Evolutionary conservation across 2,113 vertebrate species (phyloP).

Genomic region (Clarias macrocephalus): DNA sequence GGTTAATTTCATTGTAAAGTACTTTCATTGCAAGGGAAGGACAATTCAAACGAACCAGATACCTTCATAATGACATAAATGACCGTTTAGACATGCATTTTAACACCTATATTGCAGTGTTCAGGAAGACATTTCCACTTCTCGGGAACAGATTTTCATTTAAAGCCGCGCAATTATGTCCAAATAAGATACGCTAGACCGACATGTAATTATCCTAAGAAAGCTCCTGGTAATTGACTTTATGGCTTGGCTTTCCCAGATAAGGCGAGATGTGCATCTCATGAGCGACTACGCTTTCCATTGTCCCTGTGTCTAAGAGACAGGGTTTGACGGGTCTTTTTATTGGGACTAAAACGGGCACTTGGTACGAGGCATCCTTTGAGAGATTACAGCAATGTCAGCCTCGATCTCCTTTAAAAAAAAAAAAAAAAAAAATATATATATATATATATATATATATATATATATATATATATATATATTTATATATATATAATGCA

Average conservation of each 20-base stretch:
- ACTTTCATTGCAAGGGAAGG: conserved; percentile 53
- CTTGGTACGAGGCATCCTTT: conserved; percentile 7
- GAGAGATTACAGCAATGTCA: conserved; percentile 23
- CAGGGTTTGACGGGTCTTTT: conserved; percentile 38
- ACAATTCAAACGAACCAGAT: conserved; percentile 55
- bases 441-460: no score
- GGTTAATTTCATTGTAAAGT: conserved; percentile 47
- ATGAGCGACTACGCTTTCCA: conserved; percentile 19
- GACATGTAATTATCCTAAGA: conserved; percentile 33
- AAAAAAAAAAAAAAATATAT: no score
- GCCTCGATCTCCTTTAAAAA: background rate
- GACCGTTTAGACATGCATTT: conserved; percentile 47
- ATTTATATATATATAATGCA: background rate
- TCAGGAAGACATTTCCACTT: conserved; percentile 62
- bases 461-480: no score
- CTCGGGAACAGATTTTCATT: conserved; percentile 18
- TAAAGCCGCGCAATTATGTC: conserved; percentile 32
- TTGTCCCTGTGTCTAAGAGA: conserved; percentile 35
- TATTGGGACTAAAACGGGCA: conserved; percentile 27
- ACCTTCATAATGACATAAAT: conserved; percentile 56
- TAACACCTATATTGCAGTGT: conserved; percentile 12
- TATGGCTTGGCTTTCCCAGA: conserved; percentile 32
- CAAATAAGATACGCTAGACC: conserved; percentile 38
- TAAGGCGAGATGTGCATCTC: conserved; percentile 32
- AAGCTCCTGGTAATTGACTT: conserved; percentile 32